Evolutionary conservation across 2,888 invertebrate genomes (phyloP).

Genomic region (Blera fallax): DNA sequence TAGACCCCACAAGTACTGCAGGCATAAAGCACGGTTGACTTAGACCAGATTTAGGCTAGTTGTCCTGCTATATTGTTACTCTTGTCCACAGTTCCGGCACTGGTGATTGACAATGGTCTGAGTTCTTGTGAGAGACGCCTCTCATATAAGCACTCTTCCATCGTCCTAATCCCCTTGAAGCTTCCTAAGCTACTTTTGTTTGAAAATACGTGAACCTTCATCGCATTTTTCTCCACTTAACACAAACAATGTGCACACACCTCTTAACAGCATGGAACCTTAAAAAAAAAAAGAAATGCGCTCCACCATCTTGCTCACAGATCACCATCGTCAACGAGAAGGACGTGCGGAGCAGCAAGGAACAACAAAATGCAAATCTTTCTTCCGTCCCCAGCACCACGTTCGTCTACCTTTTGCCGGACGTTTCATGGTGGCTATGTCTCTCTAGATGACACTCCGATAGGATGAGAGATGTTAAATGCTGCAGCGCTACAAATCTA

Average conservation of each 20-base stretch:
- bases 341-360: neutral
- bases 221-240: too few species aligned
- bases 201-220: too few species aligned
- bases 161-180: too few species aligned
- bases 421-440: conserved; percentile 59
- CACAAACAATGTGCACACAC: neutral
- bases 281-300: neutral
- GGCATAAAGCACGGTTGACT: too few species aligned
- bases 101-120: too few species aligned
- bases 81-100: too few species aligned
- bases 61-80: too few species aligned
- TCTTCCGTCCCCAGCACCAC: neutral
- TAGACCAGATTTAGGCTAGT: too few species aligned
- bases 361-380: conserved; percentile 33
- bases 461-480: conserved; percentile 69
- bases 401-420: neutral
- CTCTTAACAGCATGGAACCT: neutral
- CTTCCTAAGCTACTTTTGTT: too few species aligned
- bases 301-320: neutral
- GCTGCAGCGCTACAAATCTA: conserved; percentile 70
- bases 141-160: too few species aligned
- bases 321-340: neutral
- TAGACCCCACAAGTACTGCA: too few species aligned
- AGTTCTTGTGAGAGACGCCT: too few species aligned
- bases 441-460: conserved; percentile 66